Evolutionary conservation across 2,888 invertebrate species (phyloP).

Genomic region (Drosophila anomalipes): DNA sequence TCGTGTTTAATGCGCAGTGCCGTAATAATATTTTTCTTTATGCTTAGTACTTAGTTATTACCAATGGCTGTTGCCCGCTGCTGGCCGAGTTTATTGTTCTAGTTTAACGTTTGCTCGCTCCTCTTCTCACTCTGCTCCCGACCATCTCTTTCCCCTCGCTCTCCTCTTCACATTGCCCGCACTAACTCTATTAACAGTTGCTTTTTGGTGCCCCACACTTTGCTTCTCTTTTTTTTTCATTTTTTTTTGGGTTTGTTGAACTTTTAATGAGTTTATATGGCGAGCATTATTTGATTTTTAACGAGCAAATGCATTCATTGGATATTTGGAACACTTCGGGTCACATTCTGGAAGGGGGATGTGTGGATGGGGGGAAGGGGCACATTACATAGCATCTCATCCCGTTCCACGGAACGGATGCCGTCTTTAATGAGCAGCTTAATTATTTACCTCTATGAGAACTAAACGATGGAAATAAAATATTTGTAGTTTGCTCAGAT

Average conservation of each 20-base stretch:
- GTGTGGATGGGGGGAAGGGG: neutral
- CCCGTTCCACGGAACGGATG: conserved; percentile 16
- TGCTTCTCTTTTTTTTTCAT: neutral
- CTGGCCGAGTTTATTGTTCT: conserved; percentile 74
- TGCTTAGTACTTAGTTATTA: conserved; percentile 61
- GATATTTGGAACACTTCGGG: conserved; percentile 9
- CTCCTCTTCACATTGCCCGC: conserved; percentile 4
- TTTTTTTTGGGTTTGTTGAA: conserved; percentile 65
- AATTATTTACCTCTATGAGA: conserved; percentile 15
- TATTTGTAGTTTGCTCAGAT: conserved; percentile 1
- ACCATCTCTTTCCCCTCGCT: neutral
- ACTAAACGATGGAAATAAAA: conserved; percentile 11
- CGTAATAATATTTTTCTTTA: conserved; percentile 73
- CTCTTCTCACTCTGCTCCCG: neutral
- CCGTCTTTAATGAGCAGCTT: conserved; percentile 28
- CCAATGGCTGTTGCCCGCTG: conserved; percentile 35
- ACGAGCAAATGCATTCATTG: conserved; percentile 43
- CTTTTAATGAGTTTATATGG: conserved; percentile 74
- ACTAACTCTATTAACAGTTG: conserved; percentile 56
- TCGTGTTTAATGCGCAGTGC: conserved; percentile 69
- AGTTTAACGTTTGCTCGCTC: conserved; percentile 43
- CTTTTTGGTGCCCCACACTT: conserved; percentile 52
- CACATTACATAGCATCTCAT: neutral
- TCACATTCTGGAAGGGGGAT: neutral
- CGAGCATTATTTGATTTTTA: conserved; percentile 64